Percentiles rank a stretch among this genome's conserved stretches.
phyloP scores from a whole-genome alignment of 1,140 invertebrate genomes.

The Bombus pyrosoma region DNA sequence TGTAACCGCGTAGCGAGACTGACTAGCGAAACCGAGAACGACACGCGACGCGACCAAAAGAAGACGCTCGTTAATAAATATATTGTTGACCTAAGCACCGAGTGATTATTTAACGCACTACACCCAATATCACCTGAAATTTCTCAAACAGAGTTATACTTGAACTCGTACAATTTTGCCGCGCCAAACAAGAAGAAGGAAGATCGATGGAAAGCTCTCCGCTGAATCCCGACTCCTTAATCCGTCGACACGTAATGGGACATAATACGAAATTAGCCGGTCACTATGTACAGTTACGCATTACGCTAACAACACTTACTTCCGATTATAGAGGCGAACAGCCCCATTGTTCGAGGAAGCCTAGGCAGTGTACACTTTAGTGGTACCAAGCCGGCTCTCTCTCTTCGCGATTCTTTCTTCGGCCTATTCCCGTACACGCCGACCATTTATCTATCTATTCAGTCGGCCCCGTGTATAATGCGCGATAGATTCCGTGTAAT shows the following conservation, averaged over 20 bases:
- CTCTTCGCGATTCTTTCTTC: slow-evolving; percentile 15
- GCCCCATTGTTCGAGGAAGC: slow-evolving; percentile 65
- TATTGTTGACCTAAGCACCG: too few species aligned
- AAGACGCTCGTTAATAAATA: too few species aligned
- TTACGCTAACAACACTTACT: slow-evolving; percentile 80
- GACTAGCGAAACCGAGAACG: too few species aligned
- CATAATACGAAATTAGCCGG: slow-evolving; percentile 76
- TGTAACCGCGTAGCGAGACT: too few species aligned
- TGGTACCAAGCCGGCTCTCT: slow-evolving; percentile 30
- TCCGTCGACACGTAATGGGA: slow-evolving; percentile 67
- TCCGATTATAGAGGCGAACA: slow-evolving; percentile 74
- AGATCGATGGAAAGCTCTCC: background rate
- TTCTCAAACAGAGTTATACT: too few species aligned
- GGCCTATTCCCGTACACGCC: slow-evolving; percentile 50
- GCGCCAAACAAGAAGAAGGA: background rate
- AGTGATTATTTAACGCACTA: too few species aligned
- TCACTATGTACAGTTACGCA: slow-evolving; percentile 78
- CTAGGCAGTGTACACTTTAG: slow-evolving; percentile 56
- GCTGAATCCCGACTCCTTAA: slow-evolving; percentile 55
- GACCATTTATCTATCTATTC: slow-evolving; percentile 72
- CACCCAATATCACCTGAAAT: too few species aligned
- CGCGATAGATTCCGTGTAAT: slow-evolving; percentile 73
- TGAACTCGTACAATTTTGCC: too few species aligned
- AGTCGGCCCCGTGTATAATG: slow-evolving; percentile 61
- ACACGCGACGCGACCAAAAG: too few species aligned